phyloP scores from a whole-genome alignment of 2,113 vertebrate genomes.

The Heteronetta atricapilla region DNA sequence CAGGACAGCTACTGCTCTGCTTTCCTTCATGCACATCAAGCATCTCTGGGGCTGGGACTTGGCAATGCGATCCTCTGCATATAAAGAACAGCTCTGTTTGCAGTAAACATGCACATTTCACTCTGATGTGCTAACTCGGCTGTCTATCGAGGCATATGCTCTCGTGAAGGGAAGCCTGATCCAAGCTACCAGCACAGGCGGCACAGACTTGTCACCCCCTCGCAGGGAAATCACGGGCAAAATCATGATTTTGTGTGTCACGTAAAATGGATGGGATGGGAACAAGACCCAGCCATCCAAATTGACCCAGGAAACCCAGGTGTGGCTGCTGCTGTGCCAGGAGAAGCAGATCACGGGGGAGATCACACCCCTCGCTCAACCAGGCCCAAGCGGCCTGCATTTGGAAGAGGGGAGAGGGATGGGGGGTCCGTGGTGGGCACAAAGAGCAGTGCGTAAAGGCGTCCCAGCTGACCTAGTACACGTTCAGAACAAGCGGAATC shows the following conservation, averaged over 20 bases:
- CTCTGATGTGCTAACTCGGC: background rate
- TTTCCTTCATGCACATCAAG: background rate
- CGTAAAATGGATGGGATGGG: background rate
- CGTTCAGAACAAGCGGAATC: background rate
- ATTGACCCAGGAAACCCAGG: background rate
- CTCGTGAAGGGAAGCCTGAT: background rate
- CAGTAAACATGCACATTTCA: background rate
- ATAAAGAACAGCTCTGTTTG: background rate
- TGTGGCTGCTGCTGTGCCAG: background rate
- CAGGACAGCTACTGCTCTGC: background rate
- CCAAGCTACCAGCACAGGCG: background rate
- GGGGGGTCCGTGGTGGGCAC: rapidly evolving
- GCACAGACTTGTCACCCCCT: too few relatives aligned
- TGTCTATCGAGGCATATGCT: background rate
- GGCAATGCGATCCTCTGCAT: background rate
- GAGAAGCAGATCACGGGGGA: background rate
- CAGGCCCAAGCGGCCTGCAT: rapidly evolving
- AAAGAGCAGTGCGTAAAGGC: background rate
- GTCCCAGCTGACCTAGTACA: background rate
- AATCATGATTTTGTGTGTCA: background rate
- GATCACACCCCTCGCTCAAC: background rate
- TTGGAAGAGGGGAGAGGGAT: background rate
- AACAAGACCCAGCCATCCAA: background rate
- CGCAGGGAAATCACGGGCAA: background rate
- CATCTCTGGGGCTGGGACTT: background rate